Evolutionary conservation across 2,797 vertebrate genomes (phyloP), one percentile per base, ranked within the genome.

Genomic region (Trematomus bernacchii): DNA sequence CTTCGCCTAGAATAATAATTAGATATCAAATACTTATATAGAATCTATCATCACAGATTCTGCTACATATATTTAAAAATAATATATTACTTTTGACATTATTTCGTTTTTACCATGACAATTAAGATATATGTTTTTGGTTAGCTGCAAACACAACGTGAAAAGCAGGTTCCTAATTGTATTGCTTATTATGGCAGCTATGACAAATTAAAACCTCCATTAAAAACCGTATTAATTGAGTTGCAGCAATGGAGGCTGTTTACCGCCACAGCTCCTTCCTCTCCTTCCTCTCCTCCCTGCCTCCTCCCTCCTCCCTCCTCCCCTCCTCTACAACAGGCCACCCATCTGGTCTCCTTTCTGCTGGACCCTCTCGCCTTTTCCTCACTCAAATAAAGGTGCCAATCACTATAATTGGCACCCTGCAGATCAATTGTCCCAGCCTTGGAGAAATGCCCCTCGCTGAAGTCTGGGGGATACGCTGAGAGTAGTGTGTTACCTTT

Each of bases 341-440:
- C 94, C 94, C 95, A 95, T 95, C 93, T 91, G 92, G 94, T 85
- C 85, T 86, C 78, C 85, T 88, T 91, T 92, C 88, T 88, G 80
- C 84, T 4, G 63, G 37, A 27, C 66, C 77, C 89, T 86, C 86
- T 91, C 82, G 55, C 90, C 89, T 90, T 79, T 84, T 80, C 85
- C 82, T 90, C 50, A 14, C 78, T 90, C 88, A 88, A 92, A 94
- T 91, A 94, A 94, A 95, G 92, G 93, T 83, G 93, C 92, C 94
- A 95, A 93, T 95, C 94, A 94, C 89, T 83, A 85, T 95, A 95
- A 95, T 95, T 95, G 94, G 94, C 94, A 86, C 93, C 94, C 94
- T 64, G 89, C 88, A 43, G 93, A 82, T 87, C 88, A 80, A 94
- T 94, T 95, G 95, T 95, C 85, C 92, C 77, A n/a, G 72, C 68